Evolutionary conservation across 2,888 invertebrate species (phyloP).

Genomic region (Tetrapedia diversipes): DNA sequence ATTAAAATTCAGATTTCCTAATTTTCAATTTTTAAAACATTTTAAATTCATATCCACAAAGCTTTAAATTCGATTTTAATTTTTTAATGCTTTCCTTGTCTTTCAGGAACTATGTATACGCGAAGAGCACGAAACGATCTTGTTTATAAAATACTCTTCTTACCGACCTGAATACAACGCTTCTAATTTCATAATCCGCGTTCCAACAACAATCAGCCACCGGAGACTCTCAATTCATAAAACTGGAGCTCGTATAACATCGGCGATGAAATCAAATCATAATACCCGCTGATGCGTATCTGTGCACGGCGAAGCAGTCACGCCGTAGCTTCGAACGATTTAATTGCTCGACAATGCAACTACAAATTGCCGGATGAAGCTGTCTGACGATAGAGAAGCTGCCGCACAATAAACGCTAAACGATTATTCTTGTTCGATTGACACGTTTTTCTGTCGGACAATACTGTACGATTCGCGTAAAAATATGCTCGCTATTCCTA

Average conservation of each 20-base stretch:
- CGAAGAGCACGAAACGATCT: no score
- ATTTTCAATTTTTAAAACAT: no score
- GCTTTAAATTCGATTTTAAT: no score
- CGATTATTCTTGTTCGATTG: slow-evolving; percentile 18
- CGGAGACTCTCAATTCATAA: background rate
- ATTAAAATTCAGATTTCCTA: no score
- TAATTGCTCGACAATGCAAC: slow-evolving; percentile 25
- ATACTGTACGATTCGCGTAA: background rate
- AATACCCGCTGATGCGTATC: background rate
- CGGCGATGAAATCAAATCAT: slow-evolving; percentile 10
- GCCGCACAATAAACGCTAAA: slow-evolving; percentile 9
- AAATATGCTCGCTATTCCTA: background rate
- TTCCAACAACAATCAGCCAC: background rate
- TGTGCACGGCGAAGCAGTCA: background rate
- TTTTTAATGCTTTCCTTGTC: no score
- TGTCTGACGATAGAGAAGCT: slow-evolving; percentile 13
- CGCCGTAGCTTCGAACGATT: slow-evolving; percentile 21
- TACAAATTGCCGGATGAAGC: slow-evolving; percentile 27
- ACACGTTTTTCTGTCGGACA: background rate
- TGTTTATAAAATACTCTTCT: background rate
- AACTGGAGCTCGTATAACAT: background rate
- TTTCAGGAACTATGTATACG: no score
- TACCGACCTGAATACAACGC: background rate
- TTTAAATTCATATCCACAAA: no score
- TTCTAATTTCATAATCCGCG: background rate